Percentiles rank a stretch among this genome's conserved stretches.
Evolutionary conservation across 2,113 vertebrate genomes (phyloP).

Genomic region (Melanerpes formicivorus): DNA sequence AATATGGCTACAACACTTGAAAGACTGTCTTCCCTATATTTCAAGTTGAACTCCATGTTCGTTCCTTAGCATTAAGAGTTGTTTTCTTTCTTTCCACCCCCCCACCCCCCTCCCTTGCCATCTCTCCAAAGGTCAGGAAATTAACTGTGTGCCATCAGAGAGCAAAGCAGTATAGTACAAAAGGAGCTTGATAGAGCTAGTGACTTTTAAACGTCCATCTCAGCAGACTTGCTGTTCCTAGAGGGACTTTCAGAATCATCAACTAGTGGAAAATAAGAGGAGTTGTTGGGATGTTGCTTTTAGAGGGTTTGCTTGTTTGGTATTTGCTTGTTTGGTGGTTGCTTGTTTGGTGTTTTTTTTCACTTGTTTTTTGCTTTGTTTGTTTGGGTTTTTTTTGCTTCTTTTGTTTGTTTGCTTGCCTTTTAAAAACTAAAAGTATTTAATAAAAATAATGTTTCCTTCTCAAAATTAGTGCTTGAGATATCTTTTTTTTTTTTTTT

Average conservation of each 20-base stretch:
- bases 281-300: neutral
- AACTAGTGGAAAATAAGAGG: neutral
- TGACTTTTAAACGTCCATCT: neutral
- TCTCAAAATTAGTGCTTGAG: neutral
- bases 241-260: neutral
- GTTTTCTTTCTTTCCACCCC: neutral
- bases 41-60: slow-evolving; percentile 31
- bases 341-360: neutral
- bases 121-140: slow-evolving; percentile 37
- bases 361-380: no score
- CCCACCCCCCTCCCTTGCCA: neutral
- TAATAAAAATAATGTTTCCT: neutral
- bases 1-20: slow-evolving; percentile 65
- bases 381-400: neutral
- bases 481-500: neutral
- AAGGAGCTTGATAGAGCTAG: neutral
- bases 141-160: slow-evolving; percentile 37
- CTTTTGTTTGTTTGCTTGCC: neutral
- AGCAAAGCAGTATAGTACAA: neutral
- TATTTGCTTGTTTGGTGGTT: neutral
- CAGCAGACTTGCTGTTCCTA: neutral
- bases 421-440: neutral
- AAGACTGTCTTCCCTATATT: slow-evolving; percentile 37
- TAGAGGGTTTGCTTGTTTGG: neutral
- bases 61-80: slow-evolving; percentile 22